phyloP scores from a whole-genome alignment of 2,888 invertebrate species.

The Litoditis marina region DNA sequence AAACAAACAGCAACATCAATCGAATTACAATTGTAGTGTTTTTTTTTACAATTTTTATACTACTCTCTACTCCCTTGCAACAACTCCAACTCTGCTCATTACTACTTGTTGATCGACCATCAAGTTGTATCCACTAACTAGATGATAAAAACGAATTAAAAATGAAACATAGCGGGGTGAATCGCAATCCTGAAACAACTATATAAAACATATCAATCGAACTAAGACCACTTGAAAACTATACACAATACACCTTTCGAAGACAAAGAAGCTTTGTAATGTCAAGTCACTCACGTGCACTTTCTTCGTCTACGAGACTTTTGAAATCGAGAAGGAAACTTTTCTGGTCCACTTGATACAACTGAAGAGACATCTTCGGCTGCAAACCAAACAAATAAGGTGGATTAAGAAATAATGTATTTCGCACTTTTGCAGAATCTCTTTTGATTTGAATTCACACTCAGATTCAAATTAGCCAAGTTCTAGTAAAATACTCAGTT shows the following conservation, averaged over 20 bases:
- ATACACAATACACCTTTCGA: slow-evolving; percentile 3
- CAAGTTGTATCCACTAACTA: no score
- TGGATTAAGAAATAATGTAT: slow-evolving; percentile 8
- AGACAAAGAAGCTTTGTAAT: slow-evolving; percentile 2
- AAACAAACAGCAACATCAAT: no score
- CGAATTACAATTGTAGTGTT: no score
- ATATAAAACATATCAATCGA: neutral
- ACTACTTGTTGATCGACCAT: no score
- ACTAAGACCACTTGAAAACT: neutral
- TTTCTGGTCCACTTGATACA: slow-evolving; percentile 98
- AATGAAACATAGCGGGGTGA: no score
- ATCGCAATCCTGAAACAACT: neutral
- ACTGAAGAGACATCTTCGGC: slow-evolving; percentile 90
- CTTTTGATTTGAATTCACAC: neutral
- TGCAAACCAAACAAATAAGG: slow-evolving; percentile 52
- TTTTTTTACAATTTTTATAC: no score
- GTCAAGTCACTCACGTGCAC: slow-evolving; percentile 27
- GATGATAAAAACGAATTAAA: no score
- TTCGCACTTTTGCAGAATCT: neutral
- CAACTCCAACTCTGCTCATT: no score
- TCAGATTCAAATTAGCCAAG: no score
- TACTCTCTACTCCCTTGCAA: no score
- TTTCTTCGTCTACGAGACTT: slow-evolving; percentile 69
- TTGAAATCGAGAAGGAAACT: slow-evolving; percentile 96
- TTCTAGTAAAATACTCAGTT: no score